A percentile compares a stretch with the other conserved stretches of the same genome.
Conservation (phyloP, 1,140 invertebrate genomes). For the Tetraneura akinire region DNA sequence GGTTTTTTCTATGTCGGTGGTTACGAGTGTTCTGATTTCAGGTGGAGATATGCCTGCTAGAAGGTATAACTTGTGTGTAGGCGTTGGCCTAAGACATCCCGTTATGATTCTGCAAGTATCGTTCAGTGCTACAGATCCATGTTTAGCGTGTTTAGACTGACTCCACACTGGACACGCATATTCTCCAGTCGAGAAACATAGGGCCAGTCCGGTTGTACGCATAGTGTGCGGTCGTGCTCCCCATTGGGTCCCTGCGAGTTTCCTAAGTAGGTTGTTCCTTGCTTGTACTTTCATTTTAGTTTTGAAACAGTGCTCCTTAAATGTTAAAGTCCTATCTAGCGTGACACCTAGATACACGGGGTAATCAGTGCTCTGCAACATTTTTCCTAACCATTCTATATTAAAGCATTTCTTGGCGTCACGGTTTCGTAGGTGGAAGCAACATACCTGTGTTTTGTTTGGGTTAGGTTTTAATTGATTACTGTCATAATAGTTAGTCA, state of each 20-base stretch:
- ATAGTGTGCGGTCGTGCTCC: constrained; percentile 11
- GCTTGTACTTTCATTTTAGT: constrained; percentile 31
- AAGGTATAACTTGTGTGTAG: constrained; percentile 23
- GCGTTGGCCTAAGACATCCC: constrained; percentile 34
- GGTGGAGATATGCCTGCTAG: constrained; percentile 42
- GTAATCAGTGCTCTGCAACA: constrained; percentile 15
- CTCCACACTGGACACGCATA: constrained; percentile 41
- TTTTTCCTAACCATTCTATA: constrained; percentile 20
- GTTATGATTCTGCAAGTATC: constrained; percentile 29
- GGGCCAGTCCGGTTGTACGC: not conserved
- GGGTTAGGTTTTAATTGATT: constrained; percentile 28
- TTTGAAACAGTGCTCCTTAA: constrained; percentile 42
- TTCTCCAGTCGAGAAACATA: constrained; percentile 44
- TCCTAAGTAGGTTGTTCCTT: constrained; percentile 35
- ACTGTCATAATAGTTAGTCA: constrained; percentile 16
- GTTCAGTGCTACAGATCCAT: constrained; percentile 30
- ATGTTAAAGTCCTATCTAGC: constrained; percentile 49
- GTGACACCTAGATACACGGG: constrained; percentile 41
- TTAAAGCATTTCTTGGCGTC: constrained; percentile 62
- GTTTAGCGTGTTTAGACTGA: constrained; percentile 27
- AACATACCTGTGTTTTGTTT: not conserved
- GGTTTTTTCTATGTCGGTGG: constrained; percentile 27
- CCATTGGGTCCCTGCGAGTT: constrained; percentile 1
- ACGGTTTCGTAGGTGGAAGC: constrained; percentile 55
- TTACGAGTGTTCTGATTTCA: constrained; percentile 17